These are phyloP conservation scores for Leptoclinus maculatus DNA, from an alignment of 2,797 vertebrate species.

Conservation along the genomic window DNA sequence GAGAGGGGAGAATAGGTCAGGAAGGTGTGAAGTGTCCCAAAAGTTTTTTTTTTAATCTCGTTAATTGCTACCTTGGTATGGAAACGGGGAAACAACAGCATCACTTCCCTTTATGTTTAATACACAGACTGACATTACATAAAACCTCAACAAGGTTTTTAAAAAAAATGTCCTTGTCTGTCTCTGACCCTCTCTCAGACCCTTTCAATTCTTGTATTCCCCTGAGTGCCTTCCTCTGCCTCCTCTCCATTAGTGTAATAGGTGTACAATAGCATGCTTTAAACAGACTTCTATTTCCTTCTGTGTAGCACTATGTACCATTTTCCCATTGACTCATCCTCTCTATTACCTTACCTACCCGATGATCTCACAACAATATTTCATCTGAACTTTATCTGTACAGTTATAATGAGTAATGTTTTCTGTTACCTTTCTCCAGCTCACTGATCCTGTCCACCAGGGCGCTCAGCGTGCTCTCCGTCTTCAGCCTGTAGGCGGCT, in stretches of 20 bases:
- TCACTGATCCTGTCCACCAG: slow-evolving; percentile 94
- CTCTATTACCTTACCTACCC: background rate
- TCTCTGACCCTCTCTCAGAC: slow-evolving; percentile 39
- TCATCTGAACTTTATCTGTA: background rate
- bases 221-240: slow-evolving; percentile 10
- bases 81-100: background rate
- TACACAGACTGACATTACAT: background rate
- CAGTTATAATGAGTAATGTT: background rate
- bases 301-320: background rate
- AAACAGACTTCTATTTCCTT: background rate
- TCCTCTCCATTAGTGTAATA: slow-evolving; percentile 31
- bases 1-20: background rate
- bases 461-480: slow-evolving; percentile 90
- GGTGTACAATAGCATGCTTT: background rate
- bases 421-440: slow-evolving; percentile 90
- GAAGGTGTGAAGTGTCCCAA: background rate
- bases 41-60: background rate
- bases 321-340: background rate
- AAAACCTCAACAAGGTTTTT: slow-evolving; percentile 18
- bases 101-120: background rate
- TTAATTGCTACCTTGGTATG: background rate
- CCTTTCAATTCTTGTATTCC: slow-evolving; percentile 11
- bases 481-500: slow-evolving; percentile 91
- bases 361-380: background rate
- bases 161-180: background rate